Percentiles rank a stretch among this genome's conserved stretches.
These are phyloP conservation scores for Xylocopa sonorina DNA, from an alignment of 1,140 invertebrate species.

Conservation along the genomic window DNA sequence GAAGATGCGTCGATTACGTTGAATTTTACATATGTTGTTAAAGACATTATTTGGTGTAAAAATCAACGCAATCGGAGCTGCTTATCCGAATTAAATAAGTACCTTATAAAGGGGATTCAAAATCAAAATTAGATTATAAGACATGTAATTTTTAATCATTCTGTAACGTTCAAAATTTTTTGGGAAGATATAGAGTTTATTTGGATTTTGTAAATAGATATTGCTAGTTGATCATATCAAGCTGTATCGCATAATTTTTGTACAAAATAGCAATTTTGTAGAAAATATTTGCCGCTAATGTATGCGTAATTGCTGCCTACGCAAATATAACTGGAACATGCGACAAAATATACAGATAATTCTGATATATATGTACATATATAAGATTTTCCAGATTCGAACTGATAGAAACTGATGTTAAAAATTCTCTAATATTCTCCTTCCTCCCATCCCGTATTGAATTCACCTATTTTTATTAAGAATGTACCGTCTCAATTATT, in stretches of 20 bases:
- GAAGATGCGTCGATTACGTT: too few relatives aligned
- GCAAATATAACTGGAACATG: not conserved
- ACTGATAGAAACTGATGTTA: not conserved
- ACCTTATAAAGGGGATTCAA: too few relatives aligned
- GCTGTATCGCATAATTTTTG: conserved; percentile 9
- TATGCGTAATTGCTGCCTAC: not conserved
- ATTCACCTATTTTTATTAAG: too few relatives aligned
- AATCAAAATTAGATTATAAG: not conserved
- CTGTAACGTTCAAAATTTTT: too few relatives aligned
- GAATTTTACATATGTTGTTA: too few relatives aligned
- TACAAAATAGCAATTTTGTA: conserved; percentile 16
- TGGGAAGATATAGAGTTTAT: not conserved
- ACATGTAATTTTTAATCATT: too few relatives aligned
- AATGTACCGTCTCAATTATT: too few relatives aligned
- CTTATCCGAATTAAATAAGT: too few relatives aligned
- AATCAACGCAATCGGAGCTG: too few relatives aligned
- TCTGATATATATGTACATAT: not conserved
- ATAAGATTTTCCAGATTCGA: not conserved
- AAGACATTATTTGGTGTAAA: too few relatives aligned
- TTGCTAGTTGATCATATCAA: conserved; percentile 56
- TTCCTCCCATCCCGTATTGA: too few relatives aligned
- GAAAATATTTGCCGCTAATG: not conserved
- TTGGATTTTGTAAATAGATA: conserved; percentile 42
- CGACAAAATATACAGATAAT: not conserved
- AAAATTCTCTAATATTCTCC: conserved; percentile 8